phyloP scores from a whole-genome alignment of 92 coral and sea anemone genomes.

The Porites evermanni region DNA sequence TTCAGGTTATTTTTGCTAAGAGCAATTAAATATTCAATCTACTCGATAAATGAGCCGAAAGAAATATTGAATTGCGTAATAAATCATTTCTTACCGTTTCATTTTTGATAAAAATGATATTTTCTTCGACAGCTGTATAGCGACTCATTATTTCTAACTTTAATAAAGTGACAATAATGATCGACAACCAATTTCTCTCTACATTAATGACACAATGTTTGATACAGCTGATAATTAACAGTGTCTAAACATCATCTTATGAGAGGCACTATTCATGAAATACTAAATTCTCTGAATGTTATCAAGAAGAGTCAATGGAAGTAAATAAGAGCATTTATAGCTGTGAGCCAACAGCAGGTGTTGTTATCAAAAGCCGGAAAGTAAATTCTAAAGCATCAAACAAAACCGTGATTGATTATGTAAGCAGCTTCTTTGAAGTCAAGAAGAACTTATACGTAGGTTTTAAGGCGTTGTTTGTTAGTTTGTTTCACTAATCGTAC shows the following conservation, averaged over 20 bases:
- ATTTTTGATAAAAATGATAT: neutral
- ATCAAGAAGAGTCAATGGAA: neutral
- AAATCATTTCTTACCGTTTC: neutral
- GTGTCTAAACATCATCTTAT: neutral
- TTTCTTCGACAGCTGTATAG: neutral
- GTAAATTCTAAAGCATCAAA: too few relatives aligned
- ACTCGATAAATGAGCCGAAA: neutral
- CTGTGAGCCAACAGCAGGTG: neutral
- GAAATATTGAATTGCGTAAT: neutral
- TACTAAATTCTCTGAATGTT: neutral
- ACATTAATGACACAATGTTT: neutral
- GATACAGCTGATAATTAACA: too few relatives aligned
- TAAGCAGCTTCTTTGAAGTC: neutral
- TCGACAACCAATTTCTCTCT: neutral
- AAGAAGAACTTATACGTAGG: neutral
- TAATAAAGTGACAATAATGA: neutral
- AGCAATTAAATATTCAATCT: neutral
- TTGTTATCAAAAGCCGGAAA: too few relatives aligned
- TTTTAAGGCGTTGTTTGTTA: neutral
- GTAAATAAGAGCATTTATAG: neutral
- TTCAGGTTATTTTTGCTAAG: neutral
- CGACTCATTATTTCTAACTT: neutral
- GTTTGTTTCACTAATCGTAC: too few relatives aligned
- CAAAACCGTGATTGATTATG: constrained; percentile 1
- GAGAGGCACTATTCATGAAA: neutral